Conservation (phyloP, 2,888 invertebrate genomes). For the Tiphia femorata region DNA sequence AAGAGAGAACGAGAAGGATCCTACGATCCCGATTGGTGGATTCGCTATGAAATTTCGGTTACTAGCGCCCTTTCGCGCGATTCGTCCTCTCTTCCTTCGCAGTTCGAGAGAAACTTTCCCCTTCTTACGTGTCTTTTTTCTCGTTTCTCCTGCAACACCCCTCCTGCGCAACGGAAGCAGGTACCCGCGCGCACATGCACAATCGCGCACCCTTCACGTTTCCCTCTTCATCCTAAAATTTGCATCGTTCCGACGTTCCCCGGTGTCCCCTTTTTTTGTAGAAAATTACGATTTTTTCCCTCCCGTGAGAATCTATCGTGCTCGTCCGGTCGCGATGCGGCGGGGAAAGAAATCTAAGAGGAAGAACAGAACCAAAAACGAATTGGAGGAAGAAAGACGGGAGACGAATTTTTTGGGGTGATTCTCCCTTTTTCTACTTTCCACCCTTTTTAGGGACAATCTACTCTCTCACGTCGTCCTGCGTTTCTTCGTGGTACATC, state of each 20-base stretch:
- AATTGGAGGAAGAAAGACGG: constrained; percentile 26
- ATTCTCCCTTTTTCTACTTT: constrained; percentile 44
- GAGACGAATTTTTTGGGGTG: constrained; percentile 49
- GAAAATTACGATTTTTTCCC: constrained; percentile 41
- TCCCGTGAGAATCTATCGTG: constrained; percentile 40
- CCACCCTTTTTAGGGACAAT: constrained; percentile 37
- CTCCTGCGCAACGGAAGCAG: constrained; percentile 26
- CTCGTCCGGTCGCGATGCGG: background rate
- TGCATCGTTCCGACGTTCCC: constrained; percentile 46
- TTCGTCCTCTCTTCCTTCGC: constrained; percentile 8
- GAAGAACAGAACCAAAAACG: constrained; percentile 1
- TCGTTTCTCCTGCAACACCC: background rate
- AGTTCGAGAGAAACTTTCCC: background rate
- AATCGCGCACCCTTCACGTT: constrained; percentile 19
- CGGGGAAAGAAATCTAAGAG: background rate
- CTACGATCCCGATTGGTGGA: constrained; percentile 37
- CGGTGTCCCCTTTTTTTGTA: constrained; percentile 24
- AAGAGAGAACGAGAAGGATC: constrained; percentile 21
- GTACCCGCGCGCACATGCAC: constrained; percentile 37
- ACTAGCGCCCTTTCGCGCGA: constrained; percentile 34
- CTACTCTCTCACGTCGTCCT: constrained; percentile 6
- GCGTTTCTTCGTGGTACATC: constrained; percentile 11
- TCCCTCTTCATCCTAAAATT: constrained; percentile 50
- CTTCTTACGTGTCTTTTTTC: background rate
- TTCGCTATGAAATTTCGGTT: constrained; percentile 65